Conservation (phyloP, 2,113 vertebrate genomes). For the Hippocampus mohnikei region DNA sequence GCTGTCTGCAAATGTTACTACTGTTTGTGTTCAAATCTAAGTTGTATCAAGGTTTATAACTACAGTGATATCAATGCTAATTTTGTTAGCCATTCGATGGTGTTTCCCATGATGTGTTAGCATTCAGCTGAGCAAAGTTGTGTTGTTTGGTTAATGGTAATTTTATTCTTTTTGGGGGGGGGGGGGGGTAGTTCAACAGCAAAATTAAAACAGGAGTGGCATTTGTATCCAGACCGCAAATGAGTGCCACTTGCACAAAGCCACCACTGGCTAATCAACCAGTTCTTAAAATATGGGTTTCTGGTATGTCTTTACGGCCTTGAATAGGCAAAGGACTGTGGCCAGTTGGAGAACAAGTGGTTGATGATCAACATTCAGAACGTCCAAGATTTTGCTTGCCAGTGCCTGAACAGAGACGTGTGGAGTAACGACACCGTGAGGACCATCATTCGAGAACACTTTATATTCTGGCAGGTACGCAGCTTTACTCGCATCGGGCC, state of each 20-base stretch:
- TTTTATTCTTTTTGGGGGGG: no score
- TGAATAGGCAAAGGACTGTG: constrained; percentile 90
- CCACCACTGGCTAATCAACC: not conserved
- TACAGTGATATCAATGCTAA: no score
- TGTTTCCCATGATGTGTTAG: no score
- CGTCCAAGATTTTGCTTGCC: constrained; percentile 96
- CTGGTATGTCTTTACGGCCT: not conserved
- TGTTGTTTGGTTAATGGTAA: no score
- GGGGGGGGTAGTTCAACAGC: no score
- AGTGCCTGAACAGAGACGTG: constrained; percentile 95
- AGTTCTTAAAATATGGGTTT: not conserved
- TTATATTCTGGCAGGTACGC: constrained; percentile 97
- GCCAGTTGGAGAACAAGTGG: constrained; percentile 98
- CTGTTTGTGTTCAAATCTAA: no score
- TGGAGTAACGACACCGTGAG: constrained; percentile 98
- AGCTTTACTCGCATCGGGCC: not conserved
- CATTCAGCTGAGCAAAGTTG: no score
- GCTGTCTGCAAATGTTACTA: no score
- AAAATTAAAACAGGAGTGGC: no score
- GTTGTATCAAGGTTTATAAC: no score
- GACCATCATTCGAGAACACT: constrained; percentile 93
- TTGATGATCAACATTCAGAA: constrained; percentile 99
- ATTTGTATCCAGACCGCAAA: no score
- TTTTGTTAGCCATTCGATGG: no score
- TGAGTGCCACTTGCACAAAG: not conserved